These are phyloP conservation scores for Temnothorax longispinosus DNA, from an alignment of 1,140 invertebrate genomes.

Conservation along the genomic window DNA sequence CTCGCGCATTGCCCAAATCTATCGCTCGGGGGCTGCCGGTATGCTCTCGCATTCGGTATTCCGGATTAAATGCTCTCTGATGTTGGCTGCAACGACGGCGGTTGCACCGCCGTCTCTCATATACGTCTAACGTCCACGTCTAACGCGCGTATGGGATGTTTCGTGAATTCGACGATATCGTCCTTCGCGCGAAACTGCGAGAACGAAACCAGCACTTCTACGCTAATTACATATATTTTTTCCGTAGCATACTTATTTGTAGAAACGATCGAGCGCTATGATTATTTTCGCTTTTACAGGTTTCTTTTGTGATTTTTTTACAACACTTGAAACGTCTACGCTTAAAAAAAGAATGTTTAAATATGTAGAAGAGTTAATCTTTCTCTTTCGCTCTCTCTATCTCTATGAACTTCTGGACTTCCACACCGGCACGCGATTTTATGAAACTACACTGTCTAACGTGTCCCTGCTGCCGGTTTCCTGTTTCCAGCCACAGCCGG, in stretches of 20 bases:
- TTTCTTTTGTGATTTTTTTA: background rate
- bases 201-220: background rate
- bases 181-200: background rate
- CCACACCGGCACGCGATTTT: background rate
- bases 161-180: background rate
- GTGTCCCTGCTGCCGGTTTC: slow-evolving; percentile 30
- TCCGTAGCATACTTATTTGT: background rate
- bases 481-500: slow-evolving; percentile 35
- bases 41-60: slow-evolving; percentile 74
- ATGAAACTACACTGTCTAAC: background rate
- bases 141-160: background rate
- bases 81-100: slow-evolving; percentile 59
- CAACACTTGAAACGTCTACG: background rate
- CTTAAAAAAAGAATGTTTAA: background rate
- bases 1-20: slow-evolving; percentile 84
- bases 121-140: slow-evolving; percentile 1
- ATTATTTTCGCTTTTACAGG: background rate
- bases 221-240: background rate
- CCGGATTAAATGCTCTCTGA: slow-evolving; percentile 82
- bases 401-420: slow-evolving; percentile 42
- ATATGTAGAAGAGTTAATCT: background rate
- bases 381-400: background rate
- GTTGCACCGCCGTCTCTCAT: slow-evolving; percentile 10
- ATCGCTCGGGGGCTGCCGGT: slow-evolving; percentile 79
- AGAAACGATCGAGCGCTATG: background rate